Conservation (phyloP, 2,113 vertebrate genomes). For the Lepisosteus oculatus region DNA sequence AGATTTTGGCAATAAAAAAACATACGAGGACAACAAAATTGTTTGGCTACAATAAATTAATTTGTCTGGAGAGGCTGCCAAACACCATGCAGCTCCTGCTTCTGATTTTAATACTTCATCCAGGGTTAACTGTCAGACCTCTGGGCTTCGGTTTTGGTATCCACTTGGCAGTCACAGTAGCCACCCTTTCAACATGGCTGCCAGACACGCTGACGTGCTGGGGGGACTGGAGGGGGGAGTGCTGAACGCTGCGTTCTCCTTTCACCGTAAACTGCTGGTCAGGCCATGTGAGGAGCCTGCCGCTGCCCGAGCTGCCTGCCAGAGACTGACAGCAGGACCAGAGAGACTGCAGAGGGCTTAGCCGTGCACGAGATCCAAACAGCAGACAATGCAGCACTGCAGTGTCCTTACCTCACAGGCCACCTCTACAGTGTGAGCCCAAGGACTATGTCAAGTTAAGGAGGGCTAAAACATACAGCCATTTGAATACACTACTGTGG, state of each 20-base stretch:
- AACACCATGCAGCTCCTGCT: slow-evolving; percentile 13
- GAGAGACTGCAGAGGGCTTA: slow-evolving; percentile 26
- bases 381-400: neutral
- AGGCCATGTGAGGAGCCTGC: slow-evolving; percentile 21
- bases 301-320: slow-evolving; percentile 26
- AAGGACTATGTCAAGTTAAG: too few relatives aligned
- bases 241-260: slow-evolving; percentile 12
- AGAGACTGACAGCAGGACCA: slow-evolving; percentile 35
- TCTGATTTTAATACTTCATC: slow-evolving; percentile 10
- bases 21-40: slow-evolving; percentile 8
- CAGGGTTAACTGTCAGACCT: slow-evolving; percentile 23
- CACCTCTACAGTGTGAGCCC: too few relatives aligned
- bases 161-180: slow-evolving; percentile 8
- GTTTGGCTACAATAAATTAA: slow-evolving; percentile 16
- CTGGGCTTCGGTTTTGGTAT: slow-evolving; percentile 9
- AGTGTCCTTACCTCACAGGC: too few relatives aligned
- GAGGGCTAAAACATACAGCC: too few relatives aligned
- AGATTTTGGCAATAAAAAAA: slow-evolving; percentile 14
- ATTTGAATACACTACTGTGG: too few relatives aligned
- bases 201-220: slow-evolving; percentile 24
- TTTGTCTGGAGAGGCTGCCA: slow-evolving; percentile 20
- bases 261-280: slow-evolving; percentile 12
- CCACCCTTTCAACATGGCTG: slow-evolving; percentile 3
- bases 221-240: neutral
- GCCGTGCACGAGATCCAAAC: slow-evolving; percentile 9